These are phyloP conservation scores for Drosophila triauraria DNA, from an alignment of 1,140 invertebrate genomes.

Conservation along the genomic window DNA sequence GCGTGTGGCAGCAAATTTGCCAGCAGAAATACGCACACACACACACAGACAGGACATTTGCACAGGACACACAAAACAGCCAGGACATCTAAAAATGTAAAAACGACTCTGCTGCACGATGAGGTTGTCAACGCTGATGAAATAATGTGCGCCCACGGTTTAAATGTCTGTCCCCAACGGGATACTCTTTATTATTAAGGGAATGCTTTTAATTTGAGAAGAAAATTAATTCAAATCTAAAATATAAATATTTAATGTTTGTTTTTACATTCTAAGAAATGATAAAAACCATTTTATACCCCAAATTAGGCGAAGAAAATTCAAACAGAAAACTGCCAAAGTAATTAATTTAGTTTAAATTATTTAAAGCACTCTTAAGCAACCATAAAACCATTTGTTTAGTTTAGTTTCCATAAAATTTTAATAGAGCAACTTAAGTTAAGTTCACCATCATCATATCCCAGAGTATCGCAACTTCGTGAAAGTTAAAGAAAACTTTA, in stretches of 20 bases:
- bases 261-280: background rate
- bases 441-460: background rate
- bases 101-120: constrained; percentile 44
- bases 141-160: constrained; percentile 57
- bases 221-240: background rate
- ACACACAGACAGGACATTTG: constrained; percentile 24
- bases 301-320: background rate
- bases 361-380: background rate
- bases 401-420: background rate
- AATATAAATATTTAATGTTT: background rate
- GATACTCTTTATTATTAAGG: background rate
- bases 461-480: constrained; percentile 22
- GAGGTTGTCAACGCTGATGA: constrained; percentile 79
- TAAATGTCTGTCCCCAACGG: constrained; percentile 5
- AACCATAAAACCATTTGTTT: background rate
- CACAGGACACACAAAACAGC: constrained; percentile 14
- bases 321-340: no score
- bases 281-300: background rate
- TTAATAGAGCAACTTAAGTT: background rate
- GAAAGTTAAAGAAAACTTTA: background rate
- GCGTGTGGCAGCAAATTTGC: constrained; percentile 65
- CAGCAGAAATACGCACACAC: constrained; percentile 14
- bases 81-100: constrained; percentile 28
- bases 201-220: fast-evolving
- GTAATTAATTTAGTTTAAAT: background rate